These are phyloP conservation scores for Malurus cyaneus DNA, from an alignment of 2,113 vertebrate genomes.

Conservation along the genomic window DNA sequence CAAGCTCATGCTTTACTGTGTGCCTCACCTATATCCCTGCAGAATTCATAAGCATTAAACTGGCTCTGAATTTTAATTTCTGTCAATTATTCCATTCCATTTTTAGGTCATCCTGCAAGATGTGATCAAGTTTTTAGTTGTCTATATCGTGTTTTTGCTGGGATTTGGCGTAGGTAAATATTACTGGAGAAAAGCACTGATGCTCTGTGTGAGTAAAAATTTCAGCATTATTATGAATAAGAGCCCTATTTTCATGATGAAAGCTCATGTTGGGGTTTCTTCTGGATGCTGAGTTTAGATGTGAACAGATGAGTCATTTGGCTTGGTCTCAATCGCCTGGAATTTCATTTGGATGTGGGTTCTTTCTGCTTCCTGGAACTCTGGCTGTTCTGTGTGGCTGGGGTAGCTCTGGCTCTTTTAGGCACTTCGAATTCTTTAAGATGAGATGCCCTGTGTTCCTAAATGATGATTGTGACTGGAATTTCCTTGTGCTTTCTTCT, in stretches of 20 bases:
- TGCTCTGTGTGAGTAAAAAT: conserved; percentile 11
- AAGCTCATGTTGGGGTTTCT: background rate
- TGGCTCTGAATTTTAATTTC: background rate
- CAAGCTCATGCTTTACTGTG: background rate
- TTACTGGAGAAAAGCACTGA: conserved; percentile 18
- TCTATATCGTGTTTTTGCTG: conserved; percentile 81
- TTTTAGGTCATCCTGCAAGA: conserved; percentile 82
- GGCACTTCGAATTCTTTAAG: background rate
- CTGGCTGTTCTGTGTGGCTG: background rate
- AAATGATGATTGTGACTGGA: background rate
- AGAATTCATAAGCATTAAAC: background rate
- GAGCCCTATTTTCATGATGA: background rate
- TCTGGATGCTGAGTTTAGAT: background rate
- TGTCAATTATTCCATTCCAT: conserved; percentile 6
- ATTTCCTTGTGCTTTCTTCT: background rate
- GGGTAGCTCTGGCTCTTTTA: background rate
- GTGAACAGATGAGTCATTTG: background rate
- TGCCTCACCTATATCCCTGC: background rate
- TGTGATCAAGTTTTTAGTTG: conserved; percentile 81
- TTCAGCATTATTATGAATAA: background rate
- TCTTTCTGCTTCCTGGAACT: background rate
- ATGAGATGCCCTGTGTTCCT: background rate
- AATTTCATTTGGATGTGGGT: background rate
- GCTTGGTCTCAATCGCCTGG: background rate
- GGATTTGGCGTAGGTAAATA: conserved; percentile 83